phyloP scores from a whole-genome alignment of 2,113 vertebrate genomes.

The Recurvirostra avosetta region DNA sequence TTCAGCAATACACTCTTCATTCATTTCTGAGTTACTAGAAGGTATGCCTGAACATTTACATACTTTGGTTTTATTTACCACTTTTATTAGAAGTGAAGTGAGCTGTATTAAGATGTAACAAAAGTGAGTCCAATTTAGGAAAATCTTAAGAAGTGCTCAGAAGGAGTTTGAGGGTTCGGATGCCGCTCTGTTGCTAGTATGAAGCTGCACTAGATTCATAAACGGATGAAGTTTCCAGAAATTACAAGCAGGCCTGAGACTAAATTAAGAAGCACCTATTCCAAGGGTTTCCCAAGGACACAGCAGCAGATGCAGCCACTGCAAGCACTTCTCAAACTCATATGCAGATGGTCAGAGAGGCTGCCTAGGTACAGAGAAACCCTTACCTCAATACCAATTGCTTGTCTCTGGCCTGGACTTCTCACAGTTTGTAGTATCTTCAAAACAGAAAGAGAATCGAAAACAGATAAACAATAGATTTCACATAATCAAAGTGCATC shows the following conservation, averaged over 20 bases:
- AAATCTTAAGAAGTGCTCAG: background rate
- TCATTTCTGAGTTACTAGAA: background rate
- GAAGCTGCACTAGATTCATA: background rate
- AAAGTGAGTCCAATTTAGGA: background rate
- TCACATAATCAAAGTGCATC: background rate
- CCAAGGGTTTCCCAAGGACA: background rate
- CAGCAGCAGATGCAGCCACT: background rate
- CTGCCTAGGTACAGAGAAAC: background rate
- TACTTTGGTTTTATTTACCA: background rate
- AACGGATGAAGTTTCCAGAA: background rate
- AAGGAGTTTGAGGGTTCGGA: background rate
- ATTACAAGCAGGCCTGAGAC: background rate
- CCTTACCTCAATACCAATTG: constrained; percentile 91
- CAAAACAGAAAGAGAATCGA: background rate
- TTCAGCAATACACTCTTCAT: background rate
- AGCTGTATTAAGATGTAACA: background rate
- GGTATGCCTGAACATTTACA: background rate
- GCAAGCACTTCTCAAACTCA: background rate
- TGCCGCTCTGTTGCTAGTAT: background rate
- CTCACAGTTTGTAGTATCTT: constrained; percentile 94
- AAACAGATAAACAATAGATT: background rate
- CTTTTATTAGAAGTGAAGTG: background rate
- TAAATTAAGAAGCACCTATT: background rate
- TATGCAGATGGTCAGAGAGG: background rate
- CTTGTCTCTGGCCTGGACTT: constrained; percentile 88